Base-by-base conservation (phyloP, 37 sponge, comb jelly and placozoan genomes). In the Spongilla lacustris region DNA sequence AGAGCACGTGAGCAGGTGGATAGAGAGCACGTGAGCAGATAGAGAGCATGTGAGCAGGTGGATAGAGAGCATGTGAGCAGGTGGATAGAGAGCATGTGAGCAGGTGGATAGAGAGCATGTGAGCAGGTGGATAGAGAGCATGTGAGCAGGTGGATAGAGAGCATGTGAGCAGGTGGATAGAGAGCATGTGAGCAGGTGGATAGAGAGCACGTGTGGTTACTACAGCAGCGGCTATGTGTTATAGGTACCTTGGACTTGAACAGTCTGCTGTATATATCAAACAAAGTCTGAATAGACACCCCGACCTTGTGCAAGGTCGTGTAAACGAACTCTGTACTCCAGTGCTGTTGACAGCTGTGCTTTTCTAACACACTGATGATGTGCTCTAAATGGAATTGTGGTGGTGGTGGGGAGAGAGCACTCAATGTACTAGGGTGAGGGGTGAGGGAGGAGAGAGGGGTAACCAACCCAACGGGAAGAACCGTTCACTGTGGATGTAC, bases 401-500 rank as follows among this genome's bases (percentile, higher is more conserved):
- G 28, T 26, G 34, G 75, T 74, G 28, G 27, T 34, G n/a, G n/a
- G n/a, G n/a, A n/a, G n/a, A 41, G 41, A 3, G 6, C 6, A 41
- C 3, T 41, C 41, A 25, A 73, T 2, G 73, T 19, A 27, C 17
- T 17, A 73, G 29, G 28, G 73, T 25, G 73, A 25, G 73, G n/a
- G n/a, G n/a, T n/a, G 27, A 73, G 73, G 2, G 28, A 32, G 27
- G 32, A 33, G 17, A 73, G 32, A 29, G 9, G 27, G 79, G 6
- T 0, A 8, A 78, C 89, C 22, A 27, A 85, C 91, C 85, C 35
- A 89, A 25, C 33, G 96, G 96, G 76, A 96, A 96, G 82, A 88
- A 96, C 19, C 92, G 86, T 77, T 96, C 95, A 79, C 82, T 90
- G 36, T 83, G 79, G 31, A 33, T 30, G 67, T 94, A 94, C n/a